A percentile compares a stretch with the other conserved stretches of the same genome.
These are phyloP conservation scores for Solenopsis invicta DNA, from an alignment of 1,140 invertebrate species.

Conservation along the genomic window DNA sequence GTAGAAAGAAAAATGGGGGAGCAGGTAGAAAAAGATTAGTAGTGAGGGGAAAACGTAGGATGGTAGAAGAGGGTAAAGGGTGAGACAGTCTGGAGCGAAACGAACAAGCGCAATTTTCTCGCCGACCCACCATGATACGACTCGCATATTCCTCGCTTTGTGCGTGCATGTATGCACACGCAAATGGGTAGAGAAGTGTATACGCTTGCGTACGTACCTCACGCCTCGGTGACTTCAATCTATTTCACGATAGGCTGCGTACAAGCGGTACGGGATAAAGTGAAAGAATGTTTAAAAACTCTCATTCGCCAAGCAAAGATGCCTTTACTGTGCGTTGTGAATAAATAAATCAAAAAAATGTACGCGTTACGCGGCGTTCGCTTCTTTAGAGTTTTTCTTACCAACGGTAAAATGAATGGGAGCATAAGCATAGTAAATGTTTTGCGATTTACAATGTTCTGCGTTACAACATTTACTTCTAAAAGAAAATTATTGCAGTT, in stretches of 20 bases:
- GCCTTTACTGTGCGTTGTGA: background rate
- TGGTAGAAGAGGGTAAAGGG: background rate
- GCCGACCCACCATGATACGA: conserved; percentile 42
- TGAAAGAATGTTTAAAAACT: conserved; percentile 45
- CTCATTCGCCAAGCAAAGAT: conserved; percentile 13
- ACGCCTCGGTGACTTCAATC: conserved; percentile 63
- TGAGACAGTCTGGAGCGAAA: conserved; percentile 27
- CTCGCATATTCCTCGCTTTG: conserved; percentile 56
- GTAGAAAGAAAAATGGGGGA: conserved; percentile 14
- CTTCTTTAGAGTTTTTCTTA: background rate
- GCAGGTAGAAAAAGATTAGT: conserved; percentile 49
- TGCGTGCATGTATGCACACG: conserved; percentile 44
- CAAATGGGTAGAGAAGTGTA: conserved; percentile 46
- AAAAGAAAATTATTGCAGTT: background rate
- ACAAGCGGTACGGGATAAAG: conserved; percentile 36
- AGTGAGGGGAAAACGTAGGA: background rate
- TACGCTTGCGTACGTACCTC: conserved; percentile 46
- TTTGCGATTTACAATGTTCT: conserved; percentile 23
- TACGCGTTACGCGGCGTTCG: background rate
- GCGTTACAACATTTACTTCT: background rate
- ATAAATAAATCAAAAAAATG: conserved; percentile 36
- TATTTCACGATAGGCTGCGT: conserved; percentile 62
- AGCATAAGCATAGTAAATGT: background rate
- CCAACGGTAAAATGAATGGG: background rate
- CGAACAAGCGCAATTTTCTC: conserved; percentile 65